Percentiles rank a stretch among this genome's conserved stretches.
phyloP scores from a whole-genome alignment of 1,140 invertebrate genomes.

The Portunus trituberculatus region DNA sequence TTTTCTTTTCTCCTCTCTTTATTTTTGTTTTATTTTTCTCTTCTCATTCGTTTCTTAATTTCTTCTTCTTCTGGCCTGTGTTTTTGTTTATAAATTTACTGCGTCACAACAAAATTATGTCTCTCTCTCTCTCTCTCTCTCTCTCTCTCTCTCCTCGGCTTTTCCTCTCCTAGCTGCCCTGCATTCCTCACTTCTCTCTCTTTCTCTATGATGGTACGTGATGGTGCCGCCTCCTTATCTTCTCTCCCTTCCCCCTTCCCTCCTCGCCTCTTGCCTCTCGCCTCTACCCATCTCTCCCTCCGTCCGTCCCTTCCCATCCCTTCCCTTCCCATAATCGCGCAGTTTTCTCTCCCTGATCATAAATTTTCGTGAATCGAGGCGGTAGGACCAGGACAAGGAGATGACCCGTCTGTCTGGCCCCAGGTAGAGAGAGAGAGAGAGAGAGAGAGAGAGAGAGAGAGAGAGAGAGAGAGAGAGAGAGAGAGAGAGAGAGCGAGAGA shows the following conservation, averaged over 20 bases:
- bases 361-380: not conserved
- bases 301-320: not conserved
- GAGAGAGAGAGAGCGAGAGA: too few relatives aligned
- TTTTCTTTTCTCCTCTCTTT: too few relatives aligned
- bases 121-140: slow-evolving; percentile 42
- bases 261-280: not conserved
- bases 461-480: not conserved
- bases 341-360: not conserved
- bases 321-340: not conserved
- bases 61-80: too few relatives aligned
- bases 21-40: too few relatives aligned
- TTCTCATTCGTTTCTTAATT: not conserved
- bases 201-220: not conserved
- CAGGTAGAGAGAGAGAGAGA: not conserved
- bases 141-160: slow-evolving; percentile 16
- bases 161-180: not conserved
- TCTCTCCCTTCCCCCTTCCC: not conserved
- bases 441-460: too few relatives aligned
- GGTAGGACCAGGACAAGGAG: not conserved
- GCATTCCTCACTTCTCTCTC: not conserved
- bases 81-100: too few relatives aligned
- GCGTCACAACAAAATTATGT: too few relatives aligned
- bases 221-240: not conserved
- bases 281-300: not conserved
- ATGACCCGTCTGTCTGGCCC: not conserved